These are phyloP conservation scores for Heliconius melpomene DNA, from an alignment of 1,140 invertebrate species.

Conservation along the genomic window DNA sequence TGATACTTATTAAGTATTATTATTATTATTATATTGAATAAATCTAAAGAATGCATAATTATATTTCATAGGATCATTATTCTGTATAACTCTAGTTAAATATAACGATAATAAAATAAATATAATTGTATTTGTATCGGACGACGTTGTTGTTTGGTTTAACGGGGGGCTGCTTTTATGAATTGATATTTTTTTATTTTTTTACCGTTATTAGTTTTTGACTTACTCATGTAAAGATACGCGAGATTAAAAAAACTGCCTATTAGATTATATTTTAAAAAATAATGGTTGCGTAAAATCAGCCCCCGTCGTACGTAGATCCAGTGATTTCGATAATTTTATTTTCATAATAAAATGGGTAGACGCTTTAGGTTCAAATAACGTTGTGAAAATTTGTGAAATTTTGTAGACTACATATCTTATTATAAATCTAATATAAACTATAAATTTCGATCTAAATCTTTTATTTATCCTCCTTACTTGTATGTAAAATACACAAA, in stretches of 20 bases:
- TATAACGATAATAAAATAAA: slow-evolving; percentile 82
- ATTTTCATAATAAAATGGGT: slow-evolving; percentile 81
- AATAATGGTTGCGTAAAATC: slow-evolving; percentile 78
- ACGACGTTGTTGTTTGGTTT: slow-evolving; percentile 71
- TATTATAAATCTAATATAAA: slow-evolving; percentile 82
- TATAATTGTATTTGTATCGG: slow-evolving; percentile 79
- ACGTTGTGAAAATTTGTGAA: slow-evolving; percentile 81
- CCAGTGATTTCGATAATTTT: slow-evolving; percentile 80
- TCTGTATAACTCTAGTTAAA: slow-evolving; percentile 83
- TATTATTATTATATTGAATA: slow-evolving; percentile 78
- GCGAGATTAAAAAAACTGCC: slow-evolving; percentile 76
- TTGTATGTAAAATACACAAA: neutral
- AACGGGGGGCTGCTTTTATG: slow-evolving; percentile 74
- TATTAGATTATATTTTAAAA: slow-evolving; percentile 82
- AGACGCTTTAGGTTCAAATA: slow-evolving; percentile 81
- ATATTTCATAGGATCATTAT: slow-evolving; percentile 83
- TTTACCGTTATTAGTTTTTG: slow-evolving; percentile 81
- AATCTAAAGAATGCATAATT: slow-evolving; percentile 81
- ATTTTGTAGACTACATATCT: slow-evolving; percentile 81
- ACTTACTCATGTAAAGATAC: slow-evolving; percentile 76
- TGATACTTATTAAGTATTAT: slow-evolving; percentile 81
- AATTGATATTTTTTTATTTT: slow-evolving; percentile 81
- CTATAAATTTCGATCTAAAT: slow-evolving; percentile 77
- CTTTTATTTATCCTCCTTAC: slow-evolving; percentile 59
- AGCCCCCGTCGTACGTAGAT: slow-evolving; percentile 72